Conservation (phyloP, 2,888 invertebrate species). For the Acanthosoma haemorrhoidale region DNA sequence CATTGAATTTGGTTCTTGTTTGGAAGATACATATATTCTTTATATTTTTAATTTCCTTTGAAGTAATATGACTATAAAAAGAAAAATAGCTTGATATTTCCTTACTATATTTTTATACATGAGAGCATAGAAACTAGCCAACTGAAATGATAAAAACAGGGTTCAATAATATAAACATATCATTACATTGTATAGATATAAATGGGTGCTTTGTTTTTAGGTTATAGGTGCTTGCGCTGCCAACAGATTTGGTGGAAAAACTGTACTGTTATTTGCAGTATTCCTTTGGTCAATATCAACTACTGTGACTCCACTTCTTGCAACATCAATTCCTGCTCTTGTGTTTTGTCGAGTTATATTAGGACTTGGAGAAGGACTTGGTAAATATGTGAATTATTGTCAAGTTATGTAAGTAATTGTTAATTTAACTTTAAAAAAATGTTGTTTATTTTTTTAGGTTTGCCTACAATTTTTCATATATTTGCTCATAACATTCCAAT, state of each 20-base stretch:
- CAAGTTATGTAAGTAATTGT: not conserved
- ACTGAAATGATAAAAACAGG: too few species aligned
- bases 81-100: too few species aligned
- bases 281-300: slow-evolving; percentile 69
- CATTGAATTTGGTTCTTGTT: too few species aligned
- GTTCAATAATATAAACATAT: too few species aligned
- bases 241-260: slow-evolving; percentile 62
- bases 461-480: slow-evolving; percentile 70
- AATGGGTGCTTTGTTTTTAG: slow-evolving; percentile 44
- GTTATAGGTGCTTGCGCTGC: slow-evolving; percentile 63
- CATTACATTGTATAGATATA: too few species aligned
- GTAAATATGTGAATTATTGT: slow-evolving; percentile 46
- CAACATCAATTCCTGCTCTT: slow-evolving; percentile 59
- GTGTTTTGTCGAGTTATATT: slow-evolving; percentile 60
- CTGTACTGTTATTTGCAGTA: slow-evolving; percentile 61
- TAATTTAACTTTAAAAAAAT: not conserved
- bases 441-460: slow-evolving; percentile 48
- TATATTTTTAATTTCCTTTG: too few species aligned
- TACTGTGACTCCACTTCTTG: slow-evolving; percentile 61
- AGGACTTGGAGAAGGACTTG: slow-evolving; percentile 68
- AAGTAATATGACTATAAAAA: too few species aligned
- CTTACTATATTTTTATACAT: too few species aligned
- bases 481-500: slow-evolving; percentile 66
- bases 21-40: too few species aligned
- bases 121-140: too few species aligned